phyloP scores from a whole-genome alignment of 2,113 vertebrate species.

The Mormoops blainvillei region DNA sequence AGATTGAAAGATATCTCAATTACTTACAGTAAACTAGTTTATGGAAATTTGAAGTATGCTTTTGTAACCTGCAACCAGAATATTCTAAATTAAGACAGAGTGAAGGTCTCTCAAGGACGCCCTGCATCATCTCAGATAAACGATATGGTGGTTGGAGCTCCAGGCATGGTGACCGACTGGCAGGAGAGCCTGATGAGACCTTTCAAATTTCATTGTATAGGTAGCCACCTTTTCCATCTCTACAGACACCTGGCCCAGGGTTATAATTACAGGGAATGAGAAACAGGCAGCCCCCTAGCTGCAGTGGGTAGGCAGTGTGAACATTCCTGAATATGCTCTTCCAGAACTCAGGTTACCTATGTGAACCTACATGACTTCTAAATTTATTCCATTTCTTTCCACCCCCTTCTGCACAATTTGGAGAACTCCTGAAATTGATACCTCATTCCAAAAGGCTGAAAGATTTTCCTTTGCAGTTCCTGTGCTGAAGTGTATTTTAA shows the following conservation, averaged over 20 bases:
- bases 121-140: not conserved
- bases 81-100: conserved; percentile 7
- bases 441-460: not conserved
- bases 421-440: not conserved
- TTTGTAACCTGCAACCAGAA: not conserved
- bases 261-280: not conserved
- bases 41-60: not conserved
- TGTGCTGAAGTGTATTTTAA: not conserved
- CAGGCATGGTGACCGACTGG: not conserved
- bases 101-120: not conserved
- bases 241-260: not conserved
- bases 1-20: not conserved
- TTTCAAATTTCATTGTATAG: not conserved
- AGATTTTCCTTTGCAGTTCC: not conserved
- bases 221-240: not conserved
- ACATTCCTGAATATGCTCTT: not conserved
- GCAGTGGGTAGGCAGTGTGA: not conserved
- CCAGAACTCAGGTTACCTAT: not conserved
- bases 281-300: not conserved
- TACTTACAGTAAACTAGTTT: not conserved
- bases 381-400: not conserved
- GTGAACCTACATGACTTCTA: not conserved
- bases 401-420: not conserved
- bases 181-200: not conserved
- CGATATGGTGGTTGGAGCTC: not conserved